Conservation (phyloP, 2,113 vertebrate species). For the Entelurus aequoreus region DNA sequence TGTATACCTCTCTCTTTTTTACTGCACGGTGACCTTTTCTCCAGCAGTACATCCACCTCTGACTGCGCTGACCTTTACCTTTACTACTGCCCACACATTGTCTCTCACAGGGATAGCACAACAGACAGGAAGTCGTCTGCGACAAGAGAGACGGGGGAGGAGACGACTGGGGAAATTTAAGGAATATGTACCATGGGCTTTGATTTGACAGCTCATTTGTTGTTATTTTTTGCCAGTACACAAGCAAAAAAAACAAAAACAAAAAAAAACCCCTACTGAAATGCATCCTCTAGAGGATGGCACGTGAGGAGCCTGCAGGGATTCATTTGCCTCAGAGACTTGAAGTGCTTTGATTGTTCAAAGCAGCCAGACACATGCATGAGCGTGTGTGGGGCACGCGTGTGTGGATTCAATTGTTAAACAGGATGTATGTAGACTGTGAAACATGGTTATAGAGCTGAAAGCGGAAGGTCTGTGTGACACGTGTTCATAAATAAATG, state of each 20-base stretch:
- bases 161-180: conserved; percentile 24
- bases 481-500: background rate
- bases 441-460: background rate
- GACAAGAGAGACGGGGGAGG: conserved; percentile 26
- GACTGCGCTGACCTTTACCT: conserved; percentile 66
- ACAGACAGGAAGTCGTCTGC: conserved; percentile 31
- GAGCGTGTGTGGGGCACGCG: background rate
- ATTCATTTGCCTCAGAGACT: conserved; percentile 2
- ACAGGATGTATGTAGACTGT: background rate
- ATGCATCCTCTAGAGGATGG: background rate
- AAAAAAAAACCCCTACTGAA: conserved; percentile 9
- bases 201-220: conserved; percentile 15
- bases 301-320: conserved; percentile 2
- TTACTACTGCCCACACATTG: conserved; percentile 30
- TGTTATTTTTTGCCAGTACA: conserved; percentile 19
- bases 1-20: conserved; percentile 31
- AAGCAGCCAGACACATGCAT: background rate
- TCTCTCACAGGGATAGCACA: conserved; percentile 38
- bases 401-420: background rate
- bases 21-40: conserved; percentile 54
- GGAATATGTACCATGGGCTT: conserved; percentile 7
- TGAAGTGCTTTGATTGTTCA: conserved; percentile 1
- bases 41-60: conserved; percentile 53
- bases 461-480: background rate
- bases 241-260: conserved; percentile 9